Conservation (phyloP, 2,113 vertebrate genomes). For the Takifugu bimaculatus region DNA sequence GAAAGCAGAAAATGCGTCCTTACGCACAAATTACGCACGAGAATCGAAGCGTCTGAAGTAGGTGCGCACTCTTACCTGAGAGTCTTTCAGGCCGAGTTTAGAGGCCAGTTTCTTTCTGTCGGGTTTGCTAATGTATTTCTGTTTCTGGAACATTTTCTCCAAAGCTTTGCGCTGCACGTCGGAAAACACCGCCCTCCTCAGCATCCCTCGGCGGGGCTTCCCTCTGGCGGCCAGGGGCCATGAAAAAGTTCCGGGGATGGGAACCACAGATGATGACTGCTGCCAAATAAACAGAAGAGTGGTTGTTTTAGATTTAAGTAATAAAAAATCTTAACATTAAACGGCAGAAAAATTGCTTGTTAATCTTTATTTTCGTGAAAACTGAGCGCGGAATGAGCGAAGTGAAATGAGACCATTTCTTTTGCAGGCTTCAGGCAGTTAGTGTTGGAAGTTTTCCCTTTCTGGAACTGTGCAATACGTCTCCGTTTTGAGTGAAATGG, state of each 20-base stretch:
- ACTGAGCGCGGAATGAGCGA: background rate
- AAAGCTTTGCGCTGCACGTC: conserved; percentile 95
- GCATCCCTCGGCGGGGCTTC: conserved; percentile 93
- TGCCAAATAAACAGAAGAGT: conserved; percentile 40
- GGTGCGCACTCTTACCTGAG: conserved; percentile 80
- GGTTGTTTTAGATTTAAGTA: background rate
- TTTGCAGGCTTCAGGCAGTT: conserved; percentile 10
- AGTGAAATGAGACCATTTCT: conserved; percentile 8
- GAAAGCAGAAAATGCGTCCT: background rate
- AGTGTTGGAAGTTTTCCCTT: conserved; percentile 37
- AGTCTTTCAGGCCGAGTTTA: conserved; percentile 94
- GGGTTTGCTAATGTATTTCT: conserved; percentile 99
- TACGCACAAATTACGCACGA: conserved; percentile 12
- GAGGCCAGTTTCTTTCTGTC: conserved; percentile 93
- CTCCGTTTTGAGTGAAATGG: conserved; percentile 79
- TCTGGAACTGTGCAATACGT: conserved; percentile 42
- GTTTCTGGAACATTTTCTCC: conserved; percentile 99
- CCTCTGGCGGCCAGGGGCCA: conserved; percentile 90
- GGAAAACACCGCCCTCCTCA: conserved; percentile 93
- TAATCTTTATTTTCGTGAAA: no score
- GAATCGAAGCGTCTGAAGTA: background rate
- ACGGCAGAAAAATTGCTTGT: no score
- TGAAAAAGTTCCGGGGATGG: conserved; percentile 93
- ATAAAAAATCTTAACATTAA: no score
- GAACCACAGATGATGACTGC: conserved; percentile 86